phyloP scores from a whole-genome alignment of 2,113 vertebrate genomes.

The Salvelinus namaycush region DNA sequence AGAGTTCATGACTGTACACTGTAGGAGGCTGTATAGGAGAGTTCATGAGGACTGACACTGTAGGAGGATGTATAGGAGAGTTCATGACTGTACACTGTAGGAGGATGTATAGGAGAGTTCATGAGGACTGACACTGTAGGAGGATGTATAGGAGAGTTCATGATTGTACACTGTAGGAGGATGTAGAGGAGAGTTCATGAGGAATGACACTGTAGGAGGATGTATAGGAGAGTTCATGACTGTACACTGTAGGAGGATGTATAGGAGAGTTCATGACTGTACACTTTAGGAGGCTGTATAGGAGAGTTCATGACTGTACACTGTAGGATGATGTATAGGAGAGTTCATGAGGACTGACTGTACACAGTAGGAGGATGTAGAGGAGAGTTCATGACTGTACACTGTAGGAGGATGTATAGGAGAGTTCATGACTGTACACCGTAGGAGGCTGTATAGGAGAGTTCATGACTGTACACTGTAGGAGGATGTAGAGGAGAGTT shows the following conservation, averaged over 20 bases:
- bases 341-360: no score
- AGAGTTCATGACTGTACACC: no score
- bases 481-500: background rate
- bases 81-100: background rate
- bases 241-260: background rate
- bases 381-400: background rate
- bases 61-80: no score
- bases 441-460: background rate
- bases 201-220: no score
- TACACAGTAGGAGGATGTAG: no score
- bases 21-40: background rate
- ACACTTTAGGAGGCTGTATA: no score
- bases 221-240: background rate
- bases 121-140: background rate
- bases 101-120: background rate
- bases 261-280: conserved; percentile 3
- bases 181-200: no score
- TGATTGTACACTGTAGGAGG: no score
- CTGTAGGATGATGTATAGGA: no score
- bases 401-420: background rate
- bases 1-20: background rate
- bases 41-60: background rate
- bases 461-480: background rate
- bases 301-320: no score
- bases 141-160: no score